Evolutionary conservation across 2,888 invertebrate species (phyloP), one percentile per base, ranked within the genome.

Genomic region (Cloeon dipterum): DNA sequence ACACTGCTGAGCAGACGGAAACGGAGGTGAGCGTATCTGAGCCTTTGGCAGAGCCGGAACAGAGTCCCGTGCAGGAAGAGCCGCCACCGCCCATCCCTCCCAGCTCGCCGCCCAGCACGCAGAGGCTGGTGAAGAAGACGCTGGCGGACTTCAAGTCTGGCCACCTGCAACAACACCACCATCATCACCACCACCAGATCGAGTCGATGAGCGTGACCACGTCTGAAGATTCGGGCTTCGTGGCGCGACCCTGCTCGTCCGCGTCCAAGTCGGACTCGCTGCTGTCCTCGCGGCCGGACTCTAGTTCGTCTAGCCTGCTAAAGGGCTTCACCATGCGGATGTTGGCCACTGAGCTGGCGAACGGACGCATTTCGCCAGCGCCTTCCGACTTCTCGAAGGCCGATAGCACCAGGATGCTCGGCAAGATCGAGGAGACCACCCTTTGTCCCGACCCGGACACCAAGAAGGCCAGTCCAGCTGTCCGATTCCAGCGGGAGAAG

Each of bases 171-270:
- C n/a, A n/a, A n/a, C n/a, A n/a, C n/a, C n/a, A n/a, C n/a, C n/a
- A n/a, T n/a, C n/a, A n/a, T n/a, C n/a, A n/a, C n/a, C n/a, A n/a
- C n/a, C 29, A 29, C 29, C 29, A 29, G 29, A 29, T 29, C 7
- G 38, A 38, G 23, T 17, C 33, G 18, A 33, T 33, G 25, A 38
- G 38, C 25, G 38, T 38, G 17, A 33, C 38, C 8, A 33, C 38
- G 13, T 38, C 38, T 2, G 38, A 38, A 18, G 38, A 38, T 17
- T 38, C 38, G n/a, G 38, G 38, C 10, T 34, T 38, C 21, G 38
- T 34, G 8, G 38, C 26, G 13, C 29, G 33, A 5, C 38, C 38
- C n/a, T 17, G 33, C 10, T 23, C 33, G n/a, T 38, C 38, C 25
- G 32, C 38, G 8, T 38, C 29, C 8, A 29, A 29, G 14, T 29